A percentile compares a stretch with the other conserved stretches of the same genome.
Evolutionary conservation across 2,888 invertebrate species (phyloP).

Genomic region (Caradrina clavipalpis): DNA sequence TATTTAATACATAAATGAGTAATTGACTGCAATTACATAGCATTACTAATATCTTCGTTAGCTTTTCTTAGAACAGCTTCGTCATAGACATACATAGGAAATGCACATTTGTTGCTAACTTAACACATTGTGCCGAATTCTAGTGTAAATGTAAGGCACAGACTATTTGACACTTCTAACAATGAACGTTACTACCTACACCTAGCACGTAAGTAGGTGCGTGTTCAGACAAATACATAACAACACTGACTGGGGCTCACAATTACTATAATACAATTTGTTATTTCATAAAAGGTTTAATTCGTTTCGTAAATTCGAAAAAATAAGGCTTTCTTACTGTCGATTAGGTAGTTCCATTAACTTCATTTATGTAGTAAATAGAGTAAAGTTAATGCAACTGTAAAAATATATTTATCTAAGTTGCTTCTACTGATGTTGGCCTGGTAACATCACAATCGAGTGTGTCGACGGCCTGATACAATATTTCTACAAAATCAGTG

Average conservation of each 20-base stretch:
- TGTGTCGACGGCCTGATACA: constrained; percentile 40
- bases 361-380: constrained; percentile 31
- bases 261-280: constrained; percentile 31
- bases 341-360: constrained; percentile 55
- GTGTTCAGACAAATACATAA: constrained; percentile 11
- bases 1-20: constrained; percentile 1
- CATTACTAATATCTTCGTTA: constrained; percentile 58
- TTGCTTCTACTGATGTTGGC: constrained; percentile 22
- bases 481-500: constrained; percentile 43
- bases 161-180: constrained; percentile 72
- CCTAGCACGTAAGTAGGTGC: constrained; percentile 3
- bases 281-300: constrained; percentile 54
- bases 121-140: constrained; percentile 64
- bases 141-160: constrained; percentile 78
- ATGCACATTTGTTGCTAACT: constrained; percentile 52
- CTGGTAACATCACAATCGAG: constrained; percentile 40
- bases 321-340: constrained; percentile 44
- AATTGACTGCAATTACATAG: constrained; percentile 4
- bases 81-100: constrained; percentile 49
- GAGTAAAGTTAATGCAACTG: constrained; percentile 24
- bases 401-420: constrained; percentile 17
- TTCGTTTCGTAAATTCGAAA: constrained; percentile 64
- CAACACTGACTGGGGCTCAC: constrained; percentile 30
- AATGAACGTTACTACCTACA: constrained; percentile 24
- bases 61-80: constrained; percentile 41